A percentile compares a stretch with the other conserved stretches of the same genome.
Evolutionary conservation across 2,797 vertebrate genomes (phyloP).

Genomic region (Falco cherrug): DNA sequence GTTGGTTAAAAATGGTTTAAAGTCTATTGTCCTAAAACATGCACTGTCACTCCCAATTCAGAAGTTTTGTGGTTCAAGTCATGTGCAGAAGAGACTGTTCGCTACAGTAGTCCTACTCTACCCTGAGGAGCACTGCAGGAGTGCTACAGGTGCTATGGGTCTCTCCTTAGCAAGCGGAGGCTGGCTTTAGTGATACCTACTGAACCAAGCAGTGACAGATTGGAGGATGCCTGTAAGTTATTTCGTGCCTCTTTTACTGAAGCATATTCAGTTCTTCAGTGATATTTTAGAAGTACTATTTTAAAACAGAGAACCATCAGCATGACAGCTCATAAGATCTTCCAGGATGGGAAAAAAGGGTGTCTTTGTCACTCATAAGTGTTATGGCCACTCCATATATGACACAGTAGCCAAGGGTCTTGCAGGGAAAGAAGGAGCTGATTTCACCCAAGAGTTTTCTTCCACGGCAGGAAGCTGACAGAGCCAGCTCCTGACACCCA

Average conservation of each 20-base stretch:
- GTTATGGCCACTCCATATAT: background rate
- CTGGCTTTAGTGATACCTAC: background rate
- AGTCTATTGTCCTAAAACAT: background rate
- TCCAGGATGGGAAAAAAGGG: background rate
- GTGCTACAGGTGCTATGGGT: background rate
- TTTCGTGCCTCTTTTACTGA: background rate
- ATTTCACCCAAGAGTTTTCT: background rate
- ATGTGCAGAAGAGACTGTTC: background rate
- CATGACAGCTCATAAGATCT: background rate
- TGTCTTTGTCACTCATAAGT: background rate
- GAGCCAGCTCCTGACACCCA: background rate
- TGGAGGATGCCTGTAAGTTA: background rate
- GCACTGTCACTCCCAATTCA: background rate
- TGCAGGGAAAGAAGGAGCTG: background rate
- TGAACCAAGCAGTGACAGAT: background rate
- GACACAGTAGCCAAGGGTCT: background rate
- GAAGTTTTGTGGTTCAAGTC: background rate
- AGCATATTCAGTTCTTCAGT: background rate
- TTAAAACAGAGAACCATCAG: background rate
- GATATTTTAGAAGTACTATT: background rate
- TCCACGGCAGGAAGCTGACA: background rate
- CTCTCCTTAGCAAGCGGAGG: no score
- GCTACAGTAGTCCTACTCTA: no score
- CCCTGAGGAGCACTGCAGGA: accelerated
- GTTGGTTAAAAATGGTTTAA: background rate